Conservation (phyloP, 53 echinoderm and acorn worm species). For the Echinometra lucunter region DNA sequence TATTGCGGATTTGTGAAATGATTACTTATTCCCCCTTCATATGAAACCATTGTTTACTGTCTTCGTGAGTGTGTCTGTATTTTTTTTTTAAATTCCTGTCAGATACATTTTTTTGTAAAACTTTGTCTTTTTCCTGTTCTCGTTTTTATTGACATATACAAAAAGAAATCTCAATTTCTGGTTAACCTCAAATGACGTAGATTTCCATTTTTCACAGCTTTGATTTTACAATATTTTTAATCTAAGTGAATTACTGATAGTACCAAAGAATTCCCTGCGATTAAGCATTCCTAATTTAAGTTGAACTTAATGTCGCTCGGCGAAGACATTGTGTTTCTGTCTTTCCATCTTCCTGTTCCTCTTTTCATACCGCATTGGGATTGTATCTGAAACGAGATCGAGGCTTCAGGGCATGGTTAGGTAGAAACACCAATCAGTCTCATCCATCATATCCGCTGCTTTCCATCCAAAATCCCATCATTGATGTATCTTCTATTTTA, state of each 20-base stretch:
- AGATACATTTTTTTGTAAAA: too few relatives aligned
- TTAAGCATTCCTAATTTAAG: constrained; percentile 11
- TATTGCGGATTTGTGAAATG: background rate
- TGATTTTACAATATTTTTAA: background rate
- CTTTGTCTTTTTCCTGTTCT: background rate
- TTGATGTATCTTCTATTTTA: constrained; percentile 7
- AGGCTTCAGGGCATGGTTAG: background rate
- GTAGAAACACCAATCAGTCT: background rate
- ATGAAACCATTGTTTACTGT: background rate
- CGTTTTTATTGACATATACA: background rate
- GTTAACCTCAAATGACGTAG: background rate
- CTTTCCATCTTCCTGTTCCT: background rate
- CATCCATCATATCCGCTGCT: constrained; percentile 15
- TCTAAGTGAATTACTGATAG: background rate
- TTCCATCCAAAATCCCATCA: background rate
- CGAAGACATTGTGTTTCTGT: background rate
- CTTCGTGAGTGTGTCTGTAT: background rate
- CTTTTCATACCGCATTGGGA: constrained; percentile 8
- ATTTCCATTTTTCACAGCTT: background rate
- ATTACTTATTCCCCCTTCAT: background rate
- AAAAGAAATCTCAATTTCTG: background rate
- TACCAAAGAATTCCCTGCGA: background rate
- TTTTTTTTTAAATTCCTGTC: background rate
- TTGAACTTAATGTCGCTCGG: background rate
- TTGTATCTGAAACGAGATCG: constrained; percentile 12